Evolutionary conservation across 2,797 vertebrate species (phyloP), one percentile per base, ranked within the genome.

Genomic region (Tiaroga cobitis): DNA sequence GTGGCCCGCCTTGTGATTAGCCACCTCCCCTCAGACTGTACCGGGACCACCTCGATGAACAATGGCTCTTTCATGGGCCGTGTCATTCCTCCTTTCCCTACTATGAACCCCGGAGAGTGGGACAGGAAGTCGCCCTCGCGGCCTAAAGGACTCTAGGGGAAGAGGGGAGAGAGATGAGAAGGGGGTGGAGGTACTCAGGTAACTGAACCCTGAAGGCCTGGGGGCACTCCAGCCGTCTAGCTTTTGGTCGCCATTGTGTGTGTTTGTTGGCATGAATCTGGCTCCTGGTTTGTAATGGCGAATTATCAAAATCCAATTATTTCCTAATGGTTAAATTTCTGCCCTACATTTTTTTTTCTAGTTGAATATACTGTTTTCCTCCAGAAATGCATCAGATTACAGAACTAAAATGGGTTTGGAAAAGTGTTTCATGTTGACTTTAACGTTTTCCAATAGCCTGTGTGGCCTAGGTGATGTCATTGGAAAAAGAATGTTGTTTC

Each of bases 11-110:
- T 89, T 89, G 89, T 89, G 87, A 89, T 89, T 87, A 89, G 89
- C 89, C 83, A 83, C 85, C 81, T 87, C 85, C 85, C 70, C 78
- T 82, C 69, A 34, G 68, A 80, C 75, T 80, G 41, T 68, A 69
- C 32, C 3, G 19, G 90, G 95, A 95, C 94, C 95, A 95, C 95
- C 94, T 94, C 91, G 87, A 91, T 89, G 94, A 95, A 96, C 94
- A 96, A 95, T 95, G 91, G 91, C 83, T 86, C 93, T 93, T 95
- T 95, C 94, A 93, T 94, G 90, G 89, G 89, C 90, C 88, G 84
- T 91, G 91, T 92, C 88, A 91, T 78, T 76, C 72, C 73, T 77
- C 10, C 18, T 63, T 61, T 49, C 69, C 26, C 82, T 85, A 87
- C 87, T 88, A 26, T 81, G 56, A 87, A 75, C 63, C 73, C 65